These are phyloP conservation scores for Pongo abelii DNA, from an alignment of 2,113 vertebrate genomes.

Conservation along the genomic window DNA sequence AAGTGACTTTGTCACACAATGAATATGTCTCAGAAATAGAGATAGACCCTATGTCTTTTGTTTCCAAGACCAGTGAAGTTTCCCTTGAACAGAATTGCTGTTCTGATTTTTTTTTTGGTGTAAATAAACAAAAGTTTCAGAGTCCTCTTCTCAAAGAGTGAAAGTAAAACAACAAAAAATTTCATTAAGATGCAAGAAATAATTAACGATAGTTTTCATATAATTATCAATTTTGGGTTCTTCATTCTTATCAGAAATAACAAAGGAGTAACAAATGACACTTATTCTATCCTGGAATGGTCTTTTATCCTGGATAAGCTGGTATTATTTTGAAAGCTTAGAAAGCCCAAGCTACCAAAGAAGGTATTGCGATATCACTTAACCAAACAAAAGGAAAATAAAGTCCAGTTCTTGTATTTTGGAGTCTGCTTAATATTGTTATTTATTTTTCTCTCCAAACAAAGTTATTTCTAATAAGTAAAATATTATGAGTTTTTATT, in stretches of 20 bases:
- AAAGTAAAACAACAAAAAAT: not conserved
- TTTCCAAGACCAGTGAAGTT: not conserved
- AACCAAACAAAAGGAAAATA: not conserved
- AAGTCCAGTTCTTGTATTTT: not conserved
- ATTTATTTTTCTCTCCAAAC: not conserved
- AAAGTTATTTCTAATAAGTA: not conserved
- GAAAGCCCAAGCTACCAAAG: not conserved
- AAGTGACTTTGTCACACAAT: not conserved
- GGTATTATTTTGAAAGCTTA: not conserved
- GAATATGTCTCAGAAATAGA: not conserved
- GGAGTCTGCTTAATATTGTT: not conserved
- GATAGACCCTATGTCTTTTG: not conserved
- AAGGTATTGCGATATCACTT: not conserved
- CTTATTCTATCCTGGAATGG: not conserved
- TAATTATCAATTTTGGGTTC: not conserved
- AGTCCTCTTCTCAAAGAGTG: not conserved
- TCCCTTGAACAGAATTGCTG: not conserved
- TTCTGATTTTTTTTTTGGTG: not conserved
- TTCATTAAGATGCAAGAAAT: not conserved
- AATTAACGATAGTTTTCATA: not conserved
- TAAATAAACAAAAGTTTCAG: not conserved
- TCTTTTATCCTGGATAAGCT: not conserved
- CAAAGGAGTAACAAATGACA: not conserved
- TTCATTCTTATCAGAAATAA: not conserved
- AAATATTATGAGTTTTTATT: conserved; percentile 7